Evolutionary conservation across 2,888 invertebrate genomes (phyloP), one percentile per base, ranked within the genome.

Genomic region (Tholera decimalis): DNA sequence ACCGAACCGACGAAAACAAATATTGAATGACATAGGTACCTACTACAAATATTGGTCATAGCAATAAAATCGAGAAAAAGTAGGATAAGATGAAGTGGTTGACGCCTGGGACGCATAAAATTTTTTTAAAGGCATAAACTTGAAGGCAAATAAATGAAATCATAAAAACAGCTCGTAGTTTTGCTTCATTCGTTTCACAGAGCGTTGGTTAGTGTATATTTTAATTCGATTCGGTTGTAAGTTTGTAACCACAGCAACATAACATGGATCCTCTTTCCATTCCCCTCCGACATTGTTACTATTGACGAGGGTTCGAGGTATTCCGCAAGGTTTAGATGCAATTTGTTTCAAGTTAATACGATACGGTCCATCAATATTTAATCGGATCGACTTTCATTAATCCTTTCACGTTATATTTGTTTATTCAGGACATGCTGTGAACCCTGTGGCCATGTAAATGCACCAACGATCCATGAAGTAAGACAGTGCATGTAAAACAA

Each of bases 261-360:
- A 82, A 82, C 80, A 79, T 83, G 79, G 77, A 84, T 82, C 83
- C 83, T 77, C 73, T 58, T 71, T 78, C 66, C 63, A 22, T 77
- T 73, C 82, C 85, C 83, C 80, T 82, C 77, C 73, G 66, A 76
- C 73, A 71, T 81, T 82, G 82, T 80, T 82, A 79, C 75, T 85
- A 83, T 85, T 85, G 87, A 88, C 83, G 80, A 88, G 88, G 89
- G 88, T 88, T 73, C 72, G 84, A 84, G 77, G 75, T 84, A 81
- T 86, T 84, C 79, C 82, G 75, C 77, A 66, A 77, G 78, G 79
- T 81, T 83, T 83, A 77, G 79, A 69, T 77, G 77, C 80, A 73
- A 85, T 85, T 85, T 80, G 82, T 85, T 83, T 69, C 66, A 76
- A 79, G 66, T 79, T 83, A 82, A 87, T 80, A 70, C 75, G 80